Evolutionary conservation across 1,140 invertebrate species (phyloP), one percentile per base, ranked within the genome.

Genomic region (Drosophila grimshawi): DNA sequence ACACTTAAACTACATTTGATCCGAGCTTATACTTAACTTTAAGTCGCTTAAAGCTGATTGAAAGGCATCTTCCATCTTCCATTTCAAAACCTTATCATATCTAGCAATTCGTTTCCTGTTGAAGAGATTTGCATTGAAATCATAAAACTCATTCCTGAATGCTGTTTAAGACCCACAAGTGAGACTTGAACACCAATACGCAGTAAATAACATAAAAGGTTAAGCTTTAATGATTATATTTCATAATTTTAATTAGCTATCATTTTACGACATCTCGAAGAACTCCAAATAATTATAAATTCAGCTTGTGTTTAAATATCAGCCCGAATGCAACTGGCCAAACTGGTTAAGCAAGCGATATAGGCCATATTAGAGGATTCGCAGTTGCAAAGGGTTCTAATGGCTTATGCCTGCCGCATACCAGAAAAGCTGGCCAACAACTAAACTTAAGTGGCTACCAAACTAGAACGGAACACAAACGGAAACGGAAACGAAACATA

Each of bases 391-490:
- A n/a, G 3, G 3, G 43, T 11, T 7, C 43, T 27, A 27, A 37
- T 19, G 8, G 27, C 10, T 7, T 57, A 27, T 19, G 8, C 3
- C 69, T 52, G 39, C 80, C 75, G 61, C 67, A 52, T 61, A 51
- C n/a, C 48, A 49, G 45, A 61, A 60, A 57, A 55, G 66, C 41
- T 78, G 75, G 56, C 30, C 49, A 52, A 45, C 76, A 48, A 82
- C 68, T 85, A 46, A 80, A 49, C n/a, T 11, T 33, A 46, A 39
- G 32, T 30, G 39, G 5, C 52, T 51, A 41, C 57, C 45, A 61
- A 41, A 27, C 10, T 19, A 3, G 32, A 29, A 5, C 51, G 55
- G 41, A 41, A 53, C 30, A 32, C 64, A 53, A 65, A 59, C 11
- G 45, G 60, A 67, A 70, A 61, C 49, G 55, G 32, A 64, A 51